Conservation (phyloP, 2,797 vertebrate genomes). For the Lacerta viridis region DNA sequence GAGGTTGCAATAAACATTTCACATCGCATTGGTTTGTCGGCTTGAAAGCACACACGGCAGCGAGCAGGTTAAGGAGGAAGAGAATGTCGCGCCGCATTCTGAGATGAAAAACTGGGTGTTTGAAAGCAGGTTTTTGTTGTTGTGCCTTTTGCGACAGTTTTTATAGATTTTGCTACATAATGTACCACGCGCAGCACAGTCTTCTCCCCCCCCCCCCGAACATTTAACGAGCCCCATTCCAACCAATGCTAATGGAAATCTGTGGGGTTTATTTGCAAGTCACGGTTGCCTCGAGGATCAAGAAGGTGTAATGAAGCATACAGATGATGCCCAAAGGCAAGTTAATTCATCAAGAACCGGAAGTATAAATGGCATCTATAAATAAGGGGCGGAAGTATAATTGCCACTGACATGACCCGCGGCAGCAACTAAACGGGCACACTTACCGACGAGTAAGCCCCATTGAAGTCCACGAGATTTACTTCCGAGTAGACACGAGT, state of each 20-base stretch:
- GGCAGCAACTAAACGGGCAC: neutral
- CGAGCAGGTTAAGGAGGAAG: slow-evolving; percentile 56
- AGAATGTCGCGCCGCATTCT: slow-evolving; percentile 18
- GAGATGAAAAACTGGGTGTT: neutral
- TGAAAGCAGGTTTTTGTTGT: neutral
- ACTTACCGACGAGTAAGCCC: neutral
- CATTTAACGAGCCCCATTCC: neutral
- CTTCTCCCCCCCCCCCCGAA: neutral
- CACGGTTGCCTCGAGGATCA: no score
- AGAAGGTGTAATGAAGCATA: neutral
- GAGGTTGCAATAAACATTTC: slow-evolving; percentile 71
- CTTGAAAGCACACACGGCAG: slow-evolving; percentile 57
- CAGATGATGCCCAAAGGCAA: neutral
- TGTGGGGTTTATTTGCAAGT: neutral
- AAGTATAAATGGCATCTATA: neutral
- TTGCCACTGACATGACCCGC: neutral
- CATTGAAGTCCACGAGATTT: neutral
- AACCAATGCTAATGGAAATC: neutral
- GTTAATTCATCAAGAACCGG: no score
- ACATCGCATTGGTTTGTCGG: slow-evolving; percentile 74
- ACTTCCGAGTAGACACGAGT: neutral
- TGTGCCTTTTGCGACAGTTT: neutral
- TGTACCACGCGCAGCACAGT: no score
- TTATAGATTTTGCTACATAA: neutral
- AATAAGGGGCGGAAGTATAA: neutral